Base-by-base conservation (phyloP, 2,113 vertebrate genomes). In the Strix uralensis region DNA sequence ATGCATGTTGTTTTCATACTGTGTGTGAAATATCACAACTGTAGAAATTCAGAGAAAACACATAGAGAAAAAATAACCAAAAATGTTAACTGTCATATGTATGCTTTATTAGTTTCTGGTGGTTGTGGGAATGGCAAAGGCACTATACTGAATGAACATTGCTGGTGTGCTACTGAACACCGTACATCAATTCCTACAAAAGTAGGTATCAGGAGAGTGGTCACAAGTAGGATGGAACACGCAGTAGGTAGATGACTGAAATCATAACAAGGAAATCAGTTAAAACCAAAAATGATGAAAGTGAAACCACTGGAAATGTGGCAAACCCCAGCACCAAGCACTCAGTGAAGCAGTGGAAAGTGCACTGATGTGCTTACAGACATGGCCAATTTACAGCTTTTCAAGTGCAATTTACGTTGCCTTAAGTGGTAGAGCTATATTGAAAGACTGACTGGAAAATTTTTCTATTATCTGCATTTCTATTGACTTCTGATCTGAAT, bases 121-220 rank as follows among this genome's bases (percentile, higher is more conserved):
- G 52, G 17, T 18, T 63, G 17, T 74, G n/a, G 38, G n/a, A 62
- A n/a, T 52, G 29, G 13, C 4, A 36, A 78, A 66, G 46, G 26
- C 40, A 42, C 47, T 1, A 3, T 40, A 22, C 34, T 40, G 34
- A 47, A 59, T 38, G 18, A 79, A 44, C 30, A 9, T 16, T 47
- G 44, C 49, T 42, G 4, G 14, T 27, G 72, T 61, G 58, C 40
- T 90, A 1, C 36, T 78, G 42, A 69, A 32, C 46, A 9, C 32
- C 0, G 0, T 67, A 2, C 32, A 27, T 25, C 7, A 66, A 7
- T 46, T 79, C 10, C 69, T 87, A 47, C 1, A 5, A 54, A 81
- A 80, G 42, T 0, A 57, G 55, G 3, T 55, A 11, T 46, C 32
- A 19, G 75, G 30, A 83, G 23, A 57, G 27, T 38, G 34, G 34